phyloP scores from a whole-genome alignment of 2,797 vertebrate species.

The Sebastolobus alascanus region DNA sequence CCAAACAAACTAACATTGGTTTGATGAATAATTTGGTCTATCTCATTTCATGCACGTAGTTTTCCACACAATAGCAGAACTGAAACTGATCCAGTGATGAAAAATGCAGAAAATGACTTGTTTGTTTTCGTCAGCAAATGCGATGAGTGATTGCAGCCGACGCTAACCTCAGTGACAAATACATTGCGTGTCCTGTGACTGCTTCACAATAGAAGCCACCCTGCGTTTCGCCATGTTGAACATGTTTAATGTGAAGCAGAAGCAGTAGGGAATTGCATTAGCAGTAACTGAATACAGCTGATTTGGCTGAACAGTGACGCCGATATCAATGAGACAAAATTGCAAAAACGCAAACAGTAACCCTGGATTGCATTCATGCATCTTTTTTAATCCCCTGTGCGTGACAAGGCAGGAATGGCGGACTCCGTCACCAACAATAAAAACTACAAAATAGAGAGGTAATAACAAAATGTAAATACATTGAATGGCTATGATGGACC shows the following conservation, averaged over 20 bases:
- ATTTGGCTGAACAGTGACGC: neutral
- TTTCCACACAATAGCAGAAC: neutral
- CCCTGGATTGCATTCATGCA: neutral
- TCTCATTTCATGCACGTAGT: neutral
- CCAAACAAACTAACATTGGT: neutral
- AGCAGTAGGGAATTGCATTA: neutral
- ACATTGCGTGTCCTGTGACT: neutral
- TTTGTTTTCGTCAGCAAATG: neutral
- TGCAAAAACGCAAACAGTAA: neutral
- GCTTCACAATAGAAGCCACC: neutral
- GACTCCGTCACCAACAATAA: neutral
- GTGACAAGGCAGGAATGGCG: neutral
- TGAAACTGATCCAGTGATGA: neutral
- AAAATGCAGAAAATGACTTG: neutral
- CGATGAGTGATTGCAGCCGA: neutral
- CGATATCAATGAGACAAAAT: neutral
- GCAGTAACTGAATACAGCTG: neutral
- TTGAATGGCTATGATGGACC: conserved; percentile 4
- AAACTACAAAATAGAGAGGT: too few species aligned
- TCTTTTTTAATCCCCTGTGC: neutral
- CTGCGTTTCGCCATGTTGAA: neutral
- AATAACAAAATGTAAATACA: neutral
- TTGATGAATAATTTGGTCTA: neutral
- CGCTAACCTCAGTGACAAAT: neutral
- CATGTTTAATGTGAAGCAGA: neutral